Evolutionary conservation across 2,888 invertebrate species (phyloP).

Genomic region (Silvanus unidentatus): DNA sequence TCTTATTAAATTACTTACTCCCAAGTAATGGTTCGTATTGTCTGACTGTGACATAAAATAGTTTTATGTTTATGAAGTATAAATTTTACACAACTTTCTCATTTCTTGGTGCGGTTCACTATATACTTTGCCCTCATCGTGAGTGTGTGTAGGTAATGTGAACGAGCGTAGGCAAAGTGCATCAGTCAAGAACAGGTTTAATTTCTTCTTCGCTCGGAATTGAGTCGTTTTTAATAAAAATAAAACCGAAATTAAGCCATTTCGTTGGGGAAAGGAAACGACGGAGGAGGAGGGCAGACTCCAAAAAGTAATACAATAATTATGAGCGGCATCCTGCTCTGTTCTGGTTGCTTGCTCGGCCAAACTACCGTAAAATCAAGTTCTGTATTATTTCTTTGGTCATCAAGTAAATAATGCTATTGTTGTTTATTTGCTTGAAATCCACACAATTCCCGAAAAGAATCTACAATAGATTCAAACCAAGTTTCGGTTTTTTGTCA

Average conservation of each 20-base stretch:
- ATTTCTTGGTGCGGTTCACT: no score
- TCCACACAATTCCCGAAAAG: no score
- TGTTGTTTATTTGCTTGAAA: no score
- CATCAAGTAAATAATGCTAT: no score
- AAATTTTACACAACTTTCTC: no score
- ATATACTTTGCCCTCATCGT: no score
- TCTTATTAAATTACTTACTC: constrained; percentile 33
- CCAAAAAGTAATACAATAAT: constrained; percentile 23
- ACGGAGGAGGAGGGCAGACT: not conserved
- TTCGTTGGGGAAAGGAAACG: constrained; percentile 8
- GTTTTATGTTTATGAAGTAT: constrained; percentile 20
- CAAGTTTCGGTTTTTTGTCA: no score
- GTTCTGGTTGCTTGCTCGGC: constrained; percentile 16
- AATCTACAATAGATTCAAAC: no score
- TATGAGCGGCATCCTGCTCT: constrained; percentile 18
- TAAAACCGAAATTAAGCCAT: not conserved
- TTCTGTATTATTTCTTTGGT: not conserved
- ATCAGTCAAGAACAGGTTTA: no score
- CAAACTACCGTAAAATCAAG: constrained; percentile 25
- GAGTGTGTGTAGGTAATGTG: no score
- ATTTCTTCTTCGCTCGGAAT: no score
- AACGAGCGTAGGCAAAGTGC: no score
- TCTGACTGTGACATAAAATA: constrained; percentile 27
- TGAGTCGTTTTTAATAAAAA: not conserved
- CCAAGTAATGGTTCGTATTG: constrained; percentile 19